A percentile compares a stretch with the other conserved stretches of the same genome.
Evolutionary conservation across 2,888 invertebrate genomes (phyloP).

Genomic region (Apoda limacodes): DNA sequence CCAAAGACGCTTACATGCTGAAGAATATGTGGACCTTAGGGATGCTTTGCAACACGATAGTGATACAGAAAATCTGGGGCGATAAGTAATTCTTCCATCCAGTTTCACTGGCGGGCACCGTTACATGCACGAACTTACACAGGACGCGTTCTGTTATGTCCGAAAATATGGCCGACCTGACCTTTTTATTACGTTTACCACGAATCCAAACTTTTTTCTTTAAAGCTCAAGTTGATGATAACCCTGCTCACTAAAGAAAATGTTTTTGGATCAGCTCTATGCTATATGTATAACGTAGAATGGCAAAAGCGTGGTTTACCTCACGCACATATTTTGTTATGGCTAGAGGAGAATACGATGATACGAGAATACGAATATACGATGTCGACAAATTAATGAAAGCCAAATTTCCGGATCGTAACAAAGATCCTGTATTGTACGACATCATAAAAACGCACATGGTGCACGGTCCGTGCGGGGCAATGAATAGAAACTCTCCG

Average conservation of each 20-base stretch:
- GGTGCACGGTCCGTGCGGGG: constrained; percentile 1
- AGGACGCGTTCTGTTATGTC: constrained; percentile 9
- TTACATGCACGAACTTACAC: constrained; percentile 9
- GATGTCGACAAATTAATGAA: not conserved
- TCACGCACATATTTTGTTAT: no score
- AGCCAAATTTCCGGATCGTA: no score
- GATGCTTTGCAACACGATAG: constrained; percentile 5
- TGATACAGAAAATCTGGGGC: constrained; percentile 3
- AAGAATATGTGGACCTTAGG: constrained; percentile 8
- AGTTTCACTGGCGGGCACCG: constrained; percentile 5
- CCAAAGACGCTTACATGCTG: no score
- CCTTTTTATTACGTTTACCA: constrained; percentile 2
- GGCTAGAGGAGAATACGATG: constrained; percentile 1
- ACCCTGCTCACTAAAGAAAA: no score
- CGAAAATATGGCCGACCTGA: constrained; percentile 5
- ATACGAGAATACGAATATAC: not conserved
- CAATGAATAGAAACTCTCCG: not conserved
- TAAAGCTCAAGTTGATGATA: not conserved
- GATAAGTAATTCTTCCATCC: constrained; percentile 5
- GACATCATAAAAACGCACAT: not conserved
- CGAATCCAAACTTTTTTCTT: constrained; percentile 1
- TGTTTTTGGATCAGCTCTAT: no score
- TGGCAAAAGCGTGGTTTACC: no score
- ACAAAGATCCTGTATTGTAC: no score
- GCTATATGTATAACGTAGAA: no score